Base-by-base conservation (phyloP, 1,140 invertebrate species). In the Hyles vespertilio region DNA sequence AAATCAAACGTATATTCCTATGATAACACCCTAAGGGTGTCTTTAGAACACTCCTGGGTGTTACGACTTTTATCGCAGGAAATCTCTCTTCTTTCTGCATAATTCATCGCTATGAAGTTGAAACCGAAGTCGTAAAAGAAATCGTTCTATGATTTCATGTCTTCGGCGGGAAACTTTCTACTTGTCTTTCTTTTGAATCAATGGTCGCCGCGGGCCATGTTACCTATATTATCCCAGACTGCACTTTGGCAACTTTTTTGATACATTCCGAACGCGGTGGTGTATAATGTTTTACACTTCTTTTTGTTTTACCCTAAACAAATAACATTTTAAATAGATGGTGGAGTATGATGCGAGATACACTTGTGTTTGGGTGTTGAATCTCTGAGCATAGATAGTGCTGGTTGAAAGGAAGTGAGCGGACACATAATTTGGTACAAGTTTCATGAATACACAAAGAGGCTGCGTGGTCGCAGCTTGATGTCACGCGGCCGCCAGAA, bases 61-160 rank as follows among this genome's bases (percentile, higher is more conserved):
- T 80, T 86, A 80, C 79, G 80, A 86, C 75, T 85, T 88, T 85
- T 85, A 86, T 88, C 82, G 73, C 64, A 77, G 78, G 78, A 86
- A 86, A 88, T 88, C 83, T 83, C 76, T 84, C 81, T 82, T 71
- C 81, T 83, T 71, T 84, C 78, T 85, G 83, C 83, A 88, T 88
- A 86, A 88, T 88, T 86, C 83, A 88, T 88, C 78, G 79, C 77
- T 79, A 79, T 85, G 83, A 84, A 88, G 85, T 88, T 86, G 83
- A 88, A 88, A 88, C 79, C 85, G 74, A 83, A 88, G 82, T 84
- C 83, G 83, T 88, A 88, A 86, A 88, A 88, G 83, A 84, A 86
- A 88, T 86, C 81, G 85, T 77, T 88, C 82, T 86, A 86, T 85
- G 85, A 88, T 88, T 86, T 82, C 81, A 79, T 86, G 77, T 87